A percentile compares a stretch with the other conserved stretches of the same genome.
Conservation (phyloP, 2,797 vertebrate genomes). For the Emys orbicularis region DNA sequence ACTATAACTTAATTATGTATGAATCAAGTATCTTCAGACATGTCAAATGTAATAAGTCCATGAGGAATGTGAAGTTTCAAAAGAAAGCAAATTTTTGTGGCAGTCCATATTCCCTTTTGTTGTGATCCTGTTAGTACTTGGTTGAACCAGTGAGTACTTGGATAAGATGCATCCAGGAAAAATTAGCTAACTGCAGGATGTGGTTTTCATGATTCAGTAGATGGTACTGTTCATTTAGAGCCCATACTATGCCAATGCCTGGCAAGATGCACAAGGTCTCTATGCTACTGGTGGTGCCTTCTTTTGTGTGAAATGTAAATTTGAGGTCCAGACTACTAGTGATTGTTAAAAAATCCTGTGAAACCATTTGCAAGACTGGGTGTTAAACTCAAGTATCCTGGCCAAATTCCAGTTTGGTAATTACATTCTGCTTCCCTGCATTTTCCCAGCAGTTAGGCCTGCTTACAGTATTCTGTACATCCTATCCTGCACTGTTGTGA, state of each 20-base stretch:
- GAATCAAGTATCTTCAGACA: neutral
- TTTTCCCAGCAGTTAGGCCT: neutral
- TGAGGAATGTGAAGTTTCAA: neutral
- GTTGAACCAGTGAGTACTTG: neutral
- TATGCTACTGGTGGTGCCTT: neutral
- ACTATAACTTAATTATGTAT: neutral
- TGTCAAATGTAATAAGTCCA: fast-evolving
- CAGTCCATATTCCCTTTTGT: neutral
- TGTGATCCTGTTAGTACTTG: neutral
- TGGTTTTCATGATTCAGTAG: neutral
- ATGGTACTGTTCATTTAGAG: neutral
- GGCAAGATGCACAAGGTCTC: neutral
- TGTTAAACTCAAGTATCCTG: neutral
- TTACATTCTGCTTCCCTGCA: neutral
- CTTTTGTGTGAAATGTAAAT: neutral
- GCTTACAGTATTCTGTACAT: neutral
- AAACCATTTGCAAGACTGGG: neutral
- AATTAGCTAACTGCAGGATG: neutral
- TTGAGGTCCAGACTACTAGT: neutral
- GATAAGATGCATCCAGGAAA: neutral
- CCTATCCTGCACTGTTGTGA: neutral
- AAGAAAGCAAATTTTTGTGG: neutral
- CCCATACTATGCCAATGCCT: neutral
- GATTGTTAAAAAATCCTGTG: neutral
- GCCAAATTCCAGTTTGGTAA: neutral